Evolutionary conservation across 30 jellyfish, hydroid and myxozoan species (phyloP).

Genomic region (Morbakka virulenta): DNA sequence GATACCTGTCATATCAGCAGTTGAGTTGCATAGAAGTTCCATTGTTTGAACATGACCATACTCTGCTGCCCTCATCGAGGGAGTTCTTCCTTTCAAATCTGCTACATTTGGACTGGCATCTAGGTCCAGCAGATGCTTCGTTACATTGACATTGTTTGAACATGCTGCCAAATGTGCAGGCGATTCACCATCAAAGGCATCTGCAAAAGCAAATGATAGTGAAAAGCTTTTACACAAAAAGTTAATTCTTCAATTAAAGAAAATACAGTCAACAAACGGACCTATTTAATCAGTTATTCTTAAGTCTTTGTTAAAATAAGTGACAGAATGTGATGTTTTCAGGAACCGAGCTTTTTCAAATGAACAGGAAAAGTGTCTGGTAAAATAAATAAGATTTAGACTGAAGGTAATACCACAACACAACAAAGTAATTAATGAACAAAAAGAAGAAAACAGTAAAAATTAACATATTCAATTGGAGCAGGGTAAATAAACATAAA

Average conservation of each 20-base stretch:
- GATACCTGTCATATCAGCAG: constrained; percentile 88
- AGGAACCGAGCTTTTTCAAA: no score
- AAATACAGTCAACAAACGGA: no score
- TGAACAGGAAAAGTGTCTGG: no score
- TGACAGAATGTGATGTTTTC: not conserved
- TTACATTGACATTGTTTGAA: constrained; percentile 66
- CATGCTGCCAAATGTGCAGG: constrained; percentile 91
- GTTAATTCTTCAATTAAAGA: not conserved
- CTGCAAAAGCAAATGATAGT: constrained; percentile 15
- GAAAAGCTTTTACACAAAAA: no score
- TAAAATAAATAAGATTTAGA: no score
- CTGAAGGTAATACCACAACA: no score
- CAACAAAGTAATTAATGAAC: no score
- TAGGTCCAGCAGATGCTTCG: constrained; percentile 48
- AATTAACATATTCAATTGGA: no score
- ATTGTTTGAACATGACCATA: constrained; percentile 89
- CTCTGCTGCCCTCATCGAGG: constrained; percentile 92
- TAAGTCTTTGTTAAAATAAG: not conserved
- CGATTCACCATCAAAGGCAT: constrained; percentile 71
- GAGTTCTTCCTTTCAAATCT: constrained; percentile 75
- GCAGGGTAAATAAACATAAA: no score
- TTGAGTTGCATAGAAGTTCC: constrained; percentile 53
- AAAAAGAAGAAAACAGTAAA: no score
- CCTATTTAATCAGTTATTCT: no score
- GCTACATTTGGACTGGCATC: constrained; percentile 89